Percentiles rank a stretch among this genome's conserved stretches.
phyloP scores from a whole-genome alignment of 1,140 invertebrate species.

The Bombus sylvicola region DNA sequence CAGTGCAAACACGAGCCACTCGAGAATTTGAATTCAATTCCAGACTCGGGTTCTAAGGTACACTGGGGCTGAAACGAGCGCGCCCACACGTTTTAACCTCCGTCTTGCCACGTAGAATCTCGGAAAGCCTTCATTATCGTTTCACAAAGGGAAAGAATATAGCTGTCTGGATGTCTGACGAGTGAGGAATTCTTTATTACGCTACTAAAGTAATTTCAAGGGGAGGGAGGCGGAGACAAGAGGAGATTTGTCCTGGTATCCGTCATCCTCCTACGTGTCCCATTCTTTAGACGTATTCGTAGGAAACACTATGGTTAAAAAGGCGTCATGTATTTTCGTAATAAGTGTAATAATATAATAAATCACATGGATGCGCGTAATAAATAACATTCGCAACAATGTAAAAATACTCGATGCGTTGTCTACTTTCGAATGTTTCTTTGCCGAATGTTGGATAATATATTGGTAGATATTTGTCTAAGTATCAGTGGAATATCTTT shows the following conservation, averaged over 20 bases:
- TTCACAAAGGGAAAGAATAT: conserved; percentile 46
- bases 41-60: conserved; percentile 25
- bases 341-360: no score
- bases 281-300: background rate
- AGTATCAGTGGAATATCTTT: background rate
- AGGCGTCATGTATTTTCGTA: no score
- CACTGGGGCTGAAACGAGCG: conserved; percentile 31
- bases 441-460: no score
- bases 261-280: background rate
- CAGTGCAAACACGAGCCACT: conserved; percentile 71
- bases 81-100: conserved; percentile 45
- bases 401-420: no score
- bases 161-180: conserved; percentile 45
- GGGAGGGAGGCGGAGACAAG: background rate
- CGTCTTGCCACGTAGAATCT: conserved; percentile 62
- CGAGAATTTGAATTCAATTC: conserved; percentile 78
- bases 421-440: no score
- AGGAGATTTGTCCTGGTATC: background rate
- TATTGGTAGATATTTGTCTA: no score
- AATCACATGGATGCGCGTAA: background rate
- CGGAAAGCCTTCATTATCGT: conserved; percentile 53
- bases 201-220: conserved; percentile 23
- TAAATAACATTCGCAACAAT: background rate
- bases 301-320: background rate
- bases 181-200: conserved; percentile 49